Evolutionary conservation across 2,888 invertebrate genomes (phyloP), one percentile per base, ranked within the genome.

Genomic region (Ypsolopha scabrella): DNA sequence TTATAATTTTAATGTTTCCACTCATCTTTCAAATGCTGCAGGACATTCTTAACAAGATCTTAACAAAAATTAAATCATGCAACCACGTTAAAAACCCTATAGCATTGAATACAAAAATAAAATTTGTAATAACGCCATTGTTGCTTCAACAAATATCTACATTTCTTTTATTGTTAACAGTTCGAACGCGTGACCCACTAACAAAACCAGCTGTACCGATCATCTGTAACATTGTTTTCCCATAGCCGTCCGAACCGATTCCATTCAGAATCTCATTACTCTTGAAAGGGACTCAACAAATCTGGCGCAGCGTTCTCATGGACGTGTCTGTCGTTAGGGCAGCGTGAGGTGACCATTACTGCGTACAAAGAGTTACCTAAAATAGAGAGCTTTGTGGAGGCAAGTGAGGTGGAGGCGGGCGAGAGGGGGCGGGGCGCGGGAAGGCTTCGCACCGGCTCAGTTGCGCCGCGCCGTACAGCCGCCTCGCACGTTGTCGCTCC

Each of bases 331-430:
- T 85, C 83, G 83, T 83, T 83, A 81, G 81, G 77, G 78, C 82
- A 75, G 78, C 85, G 85, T 85, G 86, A 86, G 86, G 81, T 85
- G 85, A 86, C 85, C 86, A 86, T 86, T 86, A 86, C 82, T 72
- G 71, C 63, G 70, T 83, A 85, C 85, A 86, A 86, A 85, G 85
- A 85, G 81, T 83, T 86, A 81, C 86, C 86, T 85, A 86, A 86
- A 85, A 85, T 83, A 85, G 85, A 85, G 83, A 85, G 82, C 83
- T 85, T 83, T 82, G 83, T 83, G 67, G 41, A 81, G 82, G 82
- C 81, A 80, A 85, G 79, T 72, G 71, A 72, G 65, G 67, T 66
- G 72, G 70, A 65, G 73, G 68, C 72, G 68, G 65, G 65, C 63
- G 74, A 70, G 78, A 63, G 75, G 75, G 78, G 83, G 75, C 80